phyloP scores from a whole-genome alignment of 2,797 vertebrate species.

The Dendrocincla tyrannina region DNA sequence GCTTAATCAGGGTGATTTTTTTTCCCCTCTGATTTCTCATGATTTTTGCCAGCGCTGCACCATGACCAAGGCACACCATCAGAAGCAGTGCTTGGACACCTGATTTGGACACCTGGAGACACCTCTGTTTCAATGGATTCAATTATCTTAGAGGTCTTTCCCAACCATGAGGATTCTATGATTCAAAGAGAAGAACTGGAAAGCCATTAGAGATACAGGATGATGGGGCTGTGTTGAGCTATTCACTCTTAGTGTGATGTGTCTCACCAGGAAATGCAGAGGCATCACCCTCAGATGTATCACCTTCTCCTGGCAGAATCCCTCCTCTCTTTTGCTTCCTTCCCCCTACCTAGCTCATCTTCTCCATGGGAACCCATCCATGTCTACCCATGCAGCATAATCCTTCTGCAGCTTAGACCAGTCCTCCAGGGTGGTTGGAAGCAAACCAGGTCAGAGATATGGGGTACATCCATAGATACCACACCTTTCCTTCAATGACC shows the following conservation, averaged over 20 bases:
- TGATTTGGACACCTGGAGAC: neutral
- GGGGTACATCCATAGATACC: neutral
- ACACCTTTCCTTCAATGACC: rapidly evolving
- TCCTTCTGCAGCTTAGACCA: neutral
- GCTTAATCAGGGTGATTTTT: neutral
- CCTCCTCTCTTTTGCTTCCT: neutral
- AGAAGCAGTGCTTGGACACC: neutral
- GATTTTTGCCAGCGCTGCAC: neutral
- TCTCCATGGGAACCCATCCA: neutral
- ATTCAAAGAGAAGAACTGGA: neutral
- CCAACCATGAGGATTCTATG: neutral
- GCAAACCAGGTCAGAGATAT: neutral
- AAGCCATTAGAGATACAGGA: neutral
- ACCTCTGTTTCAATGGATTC: neutral
- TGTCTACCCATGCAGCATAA: neutral
- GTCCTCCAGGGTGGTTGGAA: rapidly evolving
- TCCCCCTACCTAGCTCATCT: neutral
- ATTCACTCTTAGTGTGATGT: neutral
- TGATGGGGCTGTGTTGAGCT: neutral
- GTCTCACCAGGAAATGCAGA: neutral
- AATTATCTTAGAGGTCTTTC: neutral
- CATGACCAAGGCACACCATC: rapidly evolving
- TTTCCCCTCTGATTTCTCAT: neutral
- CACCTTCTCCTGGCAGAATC: neutral
- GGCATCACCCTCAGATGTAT: neutral